phyloP scores from a whole-genome alignment of 2,113 vertebrate genomes.

The Apodemus sylvaticus region DNA sequence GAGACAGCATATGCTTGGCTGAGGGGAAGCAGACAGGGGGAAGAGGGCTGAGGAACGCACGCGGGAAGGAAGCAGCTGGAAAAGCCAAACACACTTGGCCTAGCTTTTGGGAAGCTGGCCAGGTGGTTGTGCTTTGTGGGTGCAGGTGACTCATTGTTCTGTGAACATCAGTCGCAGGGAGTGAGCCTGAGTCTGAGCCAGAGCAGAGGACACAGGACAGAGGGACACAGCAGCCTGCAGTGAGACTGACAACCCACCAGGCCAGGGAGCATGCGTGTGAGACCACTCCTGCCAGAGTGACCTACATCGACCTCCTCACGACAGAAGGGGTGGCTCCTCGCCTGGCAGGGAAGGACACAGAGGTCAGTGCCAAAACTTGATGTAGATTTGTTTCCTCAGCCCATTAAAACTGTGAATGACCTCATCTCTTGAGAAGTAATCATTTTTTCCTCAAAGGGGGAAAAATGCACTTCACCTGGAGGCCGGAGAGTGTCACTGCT shows the following conservation, averaged over 20 bases:
- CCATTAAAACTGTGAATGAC: background rate
- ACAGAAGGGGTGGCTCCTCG: background rate
- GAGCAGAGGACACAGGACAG: background rate
- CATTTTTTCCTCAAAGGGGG: background rate
- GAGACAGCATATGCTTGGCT: background rate
- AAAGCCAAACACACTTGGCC: background rate
- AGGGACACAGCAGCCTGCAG: background rate
- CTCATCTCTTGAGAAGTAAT: conserved; percentile 28
- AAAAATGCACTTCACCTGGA: background rate
- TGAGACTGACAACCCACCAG: background rate
- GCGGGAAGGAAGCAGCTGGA: background rate
- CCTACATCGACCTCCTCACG: background rate
- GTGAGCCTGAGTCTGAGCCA: background rate
- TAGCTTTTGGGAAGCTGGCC: background rate
- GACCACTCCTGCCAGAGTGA: background rate
- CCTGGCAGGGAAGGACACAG: background rate
- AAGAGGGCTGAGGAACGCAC: background rate
- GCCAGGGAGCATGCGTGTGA: background rate
- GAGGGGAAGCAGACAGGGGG: background rate
- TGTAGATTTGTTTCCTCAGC: conserved; percentile 42
- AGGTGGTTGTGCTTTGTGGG: background rate
- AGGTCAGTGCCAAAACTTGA: background rate
- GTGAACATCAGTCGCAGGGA: background rate
- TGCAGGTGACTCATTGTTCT: background rate
- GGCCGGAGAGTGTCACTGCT: background rate